Conservation (phyloP, 2,113 vertebrate genomes). For the Rousettus leschenaultii region DNA sequence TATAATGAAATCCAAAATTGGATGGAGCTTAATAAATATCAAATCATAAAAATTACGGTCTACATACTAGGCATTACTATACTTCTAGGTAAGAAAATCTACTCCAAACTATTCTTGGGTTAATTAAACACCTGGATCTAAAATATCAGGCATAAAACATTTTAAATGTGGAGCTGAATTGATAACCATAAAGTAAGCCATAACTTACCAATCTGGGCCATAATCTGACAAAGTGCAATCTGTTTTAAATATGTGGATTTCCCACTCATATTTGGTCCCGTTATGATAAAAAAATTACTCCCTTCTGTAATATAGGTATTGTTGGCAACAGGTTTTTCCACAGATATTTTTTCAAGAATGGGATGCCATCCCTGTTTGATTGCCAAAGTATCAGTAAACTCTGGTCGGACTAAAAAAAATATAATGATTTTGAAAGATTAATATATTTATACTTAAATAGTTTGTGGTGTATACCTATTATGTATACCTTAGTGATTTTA, state of each 20-base stretch:
- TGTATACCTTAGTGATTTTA: background rate
- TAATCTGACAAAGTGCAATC: conserved; percentile 96
- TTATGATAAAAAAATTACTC: conserved; percentile 95
- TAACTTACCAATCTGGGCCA: conserved; percentile 96
- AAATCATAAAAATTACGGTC: background rate
- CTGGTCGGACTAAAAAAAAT: conserved; percentile 89
- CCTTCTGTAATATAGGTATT: conserved; percentile 93
- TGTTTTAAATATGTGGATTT: conserved; percentile 98
- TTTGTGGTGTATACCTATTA: background rate
- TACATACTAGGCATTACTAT: background rate
- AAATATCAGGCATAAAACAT: background rate
- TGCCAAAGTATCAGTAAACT: conserved; percentile 97
- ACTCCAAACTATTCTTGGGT: background rate
- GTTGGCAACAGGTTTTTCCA: conserved; percentile 92
- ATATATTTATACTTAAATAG: background rate
- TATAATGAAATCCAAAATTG: background rate
- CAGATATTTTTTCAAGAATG: conserved; percentile 92
- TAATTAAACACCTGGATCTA: background rate
- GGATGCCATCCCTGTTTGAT: conserved; percentile 96
- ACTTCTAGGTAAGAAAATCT: conserved; percentile 24
- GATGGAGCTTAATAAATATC: background rate
- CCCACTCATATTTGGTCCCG: conserved; percentile 98
- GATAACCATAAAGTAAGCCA: background rate
- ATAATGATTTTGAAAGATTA: conserved; percentile 39
- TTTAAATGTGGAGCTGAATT: background rate